Base-by-base conservation (phyloP, 2,113 vertebrate genomes). In the Neomonachus schauinslandi region DNA sequence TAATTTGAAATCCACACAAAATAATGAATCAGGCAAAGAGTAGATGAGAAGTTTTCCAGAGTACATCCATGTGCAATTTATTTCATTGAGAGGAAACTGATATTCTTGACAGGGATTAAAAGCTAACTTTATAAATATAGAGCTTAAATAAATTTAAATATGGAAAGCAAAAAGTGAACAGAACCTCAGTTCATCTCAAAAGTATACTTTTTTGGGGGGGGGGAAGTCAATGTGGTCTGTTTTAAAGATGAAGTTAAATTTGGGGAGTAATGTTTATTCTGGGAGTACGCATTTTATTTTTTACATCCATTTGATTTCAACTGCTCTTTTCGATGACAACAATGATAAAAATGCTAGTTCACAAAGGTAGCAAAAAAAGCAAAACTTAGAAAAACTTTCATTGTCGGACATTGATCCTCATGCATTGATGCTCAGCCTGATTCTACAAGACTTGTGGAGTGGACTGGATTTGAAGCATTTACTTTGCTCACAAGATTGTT, bases 221-320 rank as follows among this genome's bases (percentile, higher is more conserved):
- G 22, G 33, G 76, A 74, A 42, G 31, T 51, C 22, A 57, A 4
- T 51, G 6, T 24, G 76, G 49, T 86, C 67, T 94, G 19, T 83
- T 96, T 93, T 83, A 67, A 91, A 93, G 39, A 88, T 79, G 22
- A 93, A 82, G 13, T 18, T 95, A 79, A 81, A 69, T 90, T 82
- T 61, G 24, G 1, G n/a, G 7, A 46, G 10, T n/a, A 55, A 15
- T 74, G 9, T 82, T 95, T 76, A 16, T 55, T 72, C 80, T 36
- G 39, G 3, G 7, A 28, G 36, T 59, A 55, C 31, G 24, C 10
- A 55, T 84, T 80, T 88, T 7, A 76, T 69, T 67, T 90, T 97
- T 96, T 81, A 91, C 1, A 42, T 36, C 21, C 13, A 76, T 69
- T 93, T 88, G 16, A 87, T 88, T 94, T 91, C 16, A 51, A 12